Evolutionary conservation across 1,140 invertebrate genomes (phyloP), one percentile per base, ranked within the genome.

Genomic region (Olivierus martensii): DNA sequence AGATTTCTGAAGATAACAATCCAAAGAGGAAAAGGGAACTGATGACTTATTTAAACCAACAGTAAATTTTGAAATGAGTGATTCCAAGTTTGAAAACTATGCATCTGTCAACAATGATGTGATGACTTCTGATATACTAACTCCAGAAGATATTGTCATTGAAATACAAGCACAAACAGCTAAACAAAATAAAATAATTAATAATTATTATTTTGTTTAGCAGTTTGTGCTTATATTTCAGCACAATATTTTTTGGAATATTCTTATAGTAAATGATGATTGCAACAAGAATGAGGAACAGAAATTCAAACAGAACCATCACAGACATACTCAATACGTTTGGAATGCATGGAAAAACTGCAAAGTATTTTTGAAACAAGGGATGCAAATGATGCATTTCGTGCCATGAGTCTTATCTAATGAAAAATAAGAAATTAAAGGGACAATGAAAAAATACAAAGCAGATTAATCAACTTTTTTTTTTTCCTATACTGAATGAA

Each of bases 1-100:
- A 28, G 28, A 28, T 28, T 28, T 28, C 9, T 28, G 1, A 28
- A 28, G 28, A 28, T 28, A 28, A n/a, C n/a, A 9, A 28, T 28
- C 28, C 2, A 2, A 28, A 6, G n/a, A n/a, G n/a, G n/a, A 28
- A 28, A 9, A 28, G 28, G 28, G 9, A 28, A 9, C 0, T 28
- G 28, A 28, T 28, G 28, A 2, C 9, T 28, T 28, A 28, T 9
- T 28, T 28, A 28, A 28, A 28, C 28, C 9, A 9, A 28, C 28
- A 28, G 28, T 28, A 43, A 48, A 36, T 48, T 48, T 48, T 18
- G 46, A 48, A 48, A 48, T 48, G 46, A 48, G 22, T 48, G 28
- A 18, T 2, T 18, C 1, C 10, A 1, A 35, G 28, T 48, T 48
- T 48, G 46, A 48, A 48, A 48, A 35, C 28, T 48, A 21, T n/a